Evolutionary conservation across 2,797 vertebrate species (phyloP), one percentile per base, ranked within the genome.

Genomic region (Lacerta viridis): DNA sequence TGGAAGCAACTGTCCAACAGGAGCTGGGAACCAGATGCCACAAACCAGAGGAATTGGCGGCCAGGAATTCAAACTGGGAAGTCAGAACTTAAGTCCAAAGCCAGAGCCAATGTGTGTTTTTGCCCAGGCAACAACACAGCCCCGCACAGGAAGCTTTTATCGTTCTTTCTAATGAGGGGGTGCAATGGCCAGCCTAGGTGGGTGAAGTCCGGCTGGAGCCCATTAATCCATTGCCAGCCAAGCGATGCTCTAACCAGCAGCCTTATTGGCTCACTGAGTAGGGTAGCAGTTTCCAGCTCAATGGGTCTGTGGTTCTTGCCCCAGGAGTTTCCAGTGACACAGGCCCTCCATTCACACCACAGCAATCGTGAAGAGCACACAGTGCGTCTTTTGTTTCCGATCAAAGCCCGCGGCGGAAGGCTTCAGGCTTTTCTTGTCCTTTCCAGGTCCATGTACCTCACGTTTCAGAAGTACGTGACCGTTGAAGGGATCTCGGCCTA

Each of bases 381-480:
- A 64, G 20, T 77, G 71, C 5, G 1, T 15, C 29, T 8, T n/a
- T 27, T 18, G 15, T 85, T 18, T 66, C 25, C 27, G 66, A 55
- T 69, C 10, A 66, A 43, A 36, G n/a, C 39, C n/a, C 13, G 3
- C 27, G 41, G 71, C 9, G 8, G 3, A 7, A 33, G 9, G 25
- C 29, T 74, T 43, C 4, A n/a, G 23, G 11, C 74, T 75, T 7
- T 68, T 66, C 43, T 80, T 88, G 2, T 27, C 29, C 80, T 68
- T 74, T 33, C 25, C 91, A 99, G 99, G 95, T 99, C 99, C 72
- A 78, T 99, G 17, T 98, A 98, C n/a, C 93, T 98, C 64, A 90
- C 93, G 27, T 99, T 98, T 11, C 98, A 98, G 93, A 94, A 97
- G 87, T 98, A 98, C 0, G 94, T 98, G 90, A 95, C 20, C 0